These are phyloP conservation scores for Hypocryptadius cinnamomeus DNA, from an alignment of 2,113 vertebrate species.

Conservation along the genomic window DNA sequence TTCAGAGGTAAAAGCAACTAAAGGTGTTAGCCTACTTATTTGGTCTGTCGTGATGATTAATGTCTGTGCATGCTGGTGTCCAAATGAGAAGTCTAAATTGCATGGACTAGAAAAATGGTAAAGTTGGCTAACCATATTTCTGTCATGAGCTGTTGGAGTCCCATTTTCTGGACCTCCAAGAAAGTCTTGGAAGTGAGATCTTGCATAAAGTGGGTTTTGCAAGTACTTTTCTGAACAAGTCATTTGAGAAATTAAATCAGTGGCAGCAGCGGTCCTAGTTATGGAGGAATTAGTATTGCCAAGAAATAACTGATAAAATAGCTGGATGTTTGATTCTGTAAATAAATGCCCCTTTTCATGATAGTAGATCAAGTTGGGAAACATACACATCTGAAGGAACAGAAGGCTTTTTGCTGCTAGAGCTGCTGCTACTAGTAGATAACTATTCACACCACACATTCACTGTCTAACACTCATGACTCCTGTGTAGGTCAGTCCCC, in stretches of 20 bases:
- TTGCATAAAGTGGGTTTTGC: not conserved
- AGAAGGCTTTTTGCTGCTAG: not conserved
- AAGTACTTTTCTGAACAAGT: not conserved
- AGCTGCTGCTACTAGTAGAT: not conserved
- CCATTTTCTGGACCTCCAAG: not conserved
- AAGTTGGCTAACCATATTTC: not conserved
- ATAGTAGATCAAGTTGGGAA: not conserved
- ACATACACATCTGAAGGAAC: not conserved
- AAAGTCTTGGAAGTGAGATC: not conserved
- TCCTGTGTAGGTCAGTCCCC: not conserved
- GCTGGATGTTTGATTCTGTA: not conserved
- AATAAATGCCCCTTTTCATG: not conserved
- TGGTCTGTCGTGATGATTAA: not conserved
- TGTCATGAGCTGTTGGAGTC: not conserved
- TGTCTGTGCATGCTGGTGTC: not conserved
- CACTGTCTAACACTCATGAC: rapidly evolving
- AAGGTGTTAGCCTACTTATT: not conserved
- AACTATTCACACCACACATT: not conserved
- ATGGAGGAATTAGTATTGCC: not conserved
- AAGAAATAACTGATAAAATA: not conserved
- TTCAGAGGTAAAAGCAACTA: not conserved
- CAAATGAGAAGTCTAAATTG: not conserved
- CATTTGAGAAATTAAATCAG: not conserved
- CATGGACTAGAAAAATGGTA: not conserved
- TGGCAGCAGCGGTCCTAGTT: not conserved